Base-by-base conservation (phyloP, 2,797 vertebrate genomes). In the Chelonia mydas region DNA sequence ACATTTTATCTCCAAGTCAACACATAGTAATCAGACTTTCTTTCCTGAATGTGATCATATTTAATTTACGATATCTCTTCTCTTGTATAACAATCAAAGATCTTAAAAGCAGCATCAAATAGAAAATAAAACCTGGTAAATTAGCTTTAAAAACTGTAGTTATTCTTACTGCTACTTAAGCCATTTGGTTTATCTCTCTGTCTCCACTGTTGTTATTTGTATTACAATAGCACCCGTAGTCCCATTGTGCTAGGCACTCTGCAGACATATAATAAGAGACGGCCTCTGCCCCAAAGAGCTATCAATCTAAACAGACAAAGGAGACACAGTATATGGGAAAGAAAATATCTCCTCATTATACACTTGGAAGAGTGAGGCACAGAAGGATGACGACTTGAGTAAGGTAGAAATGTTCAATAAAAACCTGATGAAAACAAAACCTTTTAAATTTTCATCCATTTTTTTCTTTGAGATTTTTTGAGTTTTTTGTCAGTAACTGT, bases 1-100 rank as follows among this genome's bases (percentile, higher is more conserved):
- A 96, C 89, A 0, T 95, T 94, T 89, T 89, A 59, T 91, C 92
- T 95, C 23, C 86, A 3, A 92, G 95, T 94, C 95, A 90, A 61
- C 84, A 81, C 0, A 0, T 25, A 21, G 76, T 83, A 37, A 83
- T 92, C 91, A 61, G 2, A 37, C 81, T 86, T 86, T 37, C 47
- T 3, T 77, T 74, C 55, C 76, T 88, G 50, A 76, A 80, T 4
- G 65, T 33, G 81, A 82, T 41, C 80, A 19, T 27, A 50, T 49
- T 19, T 68, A 55, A 91, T 88, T 94, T 94, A 74, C 54, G 59
- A n/a, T 37, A 53, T 45, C 90, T 89, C 59, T 54, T 89, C 54
- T 80, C 79, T 51, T 68, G 65, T 82, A 1, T 37, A 72, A 81
- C 33, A 72, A 90, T 88, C 83, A 37, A 6, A 93, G 90, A 87